phyloP scores from a whole-genome alignment of 1,140 invertebrate genomes.

The Cydia amplana region DNA sequence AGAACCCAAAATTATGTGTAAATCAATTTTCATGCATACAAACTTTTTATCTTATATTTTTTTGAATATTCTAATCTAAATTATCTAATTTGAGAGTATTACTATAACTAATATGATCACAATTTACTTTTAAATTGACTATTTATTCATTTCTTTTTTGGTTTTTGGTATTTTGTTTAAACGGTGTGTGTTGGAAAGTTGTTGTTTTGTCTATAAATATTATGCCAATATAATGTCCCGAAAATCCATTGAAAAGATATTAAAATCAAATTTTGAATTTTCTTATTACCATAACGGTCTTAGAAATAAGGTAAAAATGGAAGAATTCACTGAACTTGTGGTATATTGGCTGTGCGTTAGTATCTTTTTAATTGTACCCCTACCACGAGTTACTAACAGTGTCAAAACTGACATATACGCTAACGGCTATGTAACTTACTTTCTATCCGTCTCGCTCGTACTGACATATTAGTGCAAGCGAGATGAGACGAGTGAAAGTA shows the following conservation, averaged over 20 bases:
- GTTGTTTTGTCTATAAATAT: background rate
- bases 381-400: too few species aligned
- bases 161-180: background rate
- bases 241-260: background rate
- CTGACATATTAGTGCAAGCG: too few species aligned
- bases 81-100: slow-evolving; percentile 8
- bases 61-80: background rate
- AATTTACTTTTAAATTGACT: background rate
- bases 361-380: too few species aligned
- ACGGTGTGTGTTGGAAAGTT: background rate
- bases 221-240: background rate
- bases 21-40: background rate
- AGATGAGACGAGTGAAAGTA: too few species aligned
- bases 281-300: background rate
- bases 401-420: too few species aligned
- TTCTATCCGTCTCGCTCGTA: too few species aligned
- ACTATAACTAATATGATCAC: background rate
- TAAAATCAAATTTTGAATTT: background rate
- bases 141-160: background rate
- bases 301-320: too few species aligned
- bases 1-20: slow-evolving; percentile 8
- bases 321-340: too few species aligned
- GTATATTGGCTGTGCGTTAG: too few species aligned
- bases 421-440: too few species aligned
- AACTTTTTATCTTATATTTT: background rate